These are phyloP conservation scores for Meteorus cinctellus DNA, from an alignment of 2,888 invertebrate species.

Conservation along the genomic window DNA sequence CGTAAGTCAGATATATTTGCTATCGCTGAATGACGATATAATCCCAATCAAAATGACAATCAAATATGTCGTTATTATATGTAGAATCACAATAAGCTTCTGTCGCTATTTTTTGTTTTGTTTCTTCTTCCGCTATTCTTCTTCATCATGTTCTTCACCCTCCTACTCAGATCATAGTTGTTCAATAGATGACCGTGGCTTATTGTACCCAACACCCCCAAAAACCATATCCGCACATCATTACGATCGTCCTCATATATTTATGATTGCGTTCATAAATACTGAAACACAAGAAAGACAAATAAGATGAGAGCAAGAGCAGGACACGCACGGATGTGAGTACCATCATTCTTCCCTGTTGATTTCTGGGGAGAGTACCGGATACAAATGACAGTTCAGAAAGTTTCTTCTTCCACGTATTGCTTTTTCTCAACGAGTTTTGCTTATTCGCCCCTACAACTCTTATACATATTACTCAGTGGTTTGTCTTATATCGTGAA, in stretches of 20 bases:
- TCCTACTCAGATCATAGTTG: neutral
- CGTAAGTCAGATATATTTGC: conserved; percentile 49
- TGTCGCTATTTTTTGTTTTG: neutral
- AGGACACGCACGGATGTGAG: neutral
- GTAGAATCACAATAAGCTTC: neutral
- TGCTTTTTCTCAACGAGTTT: conserved; percentile 5
- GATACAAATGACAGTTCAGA: conserved; percentile 65
- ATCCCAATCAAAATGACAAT: conserved; percentile 51
- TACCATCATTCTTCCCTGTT: conserved; percentile 41
- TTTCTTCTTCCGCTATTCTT: neutral
- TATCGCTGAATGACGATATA: conserved; percentile 49
- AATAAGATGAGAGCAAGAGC: conserved; percentile 12
- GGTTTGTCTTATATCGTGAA: neutral
- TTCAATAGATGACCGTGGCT: conserved; percentile 13
- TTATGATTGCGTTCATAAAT: conserved; percentile 42
- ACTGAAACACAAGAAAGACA: conserved; percentile 41
- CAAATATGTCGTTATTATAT: conserved; percentile 32
- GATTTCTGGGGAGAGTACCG: conserved; percentile 41
- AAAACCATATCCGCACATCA: conserved; percentile 16
- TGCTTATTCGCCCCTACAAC: conserved; percentile 41
- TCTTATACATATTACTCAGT: conserved; percentile 20
- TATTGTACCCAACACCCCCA: conserved; percentile 15
- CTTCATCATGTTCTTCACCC: neutral
- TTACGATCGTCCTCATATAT: conserved; percentile 28
- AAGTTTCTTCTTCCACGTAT: conserved; percentile 52